Base-by-base conservation (phyloP, 2,888 invertebrate genomes). In the Antheraea yamamai region DNA sequence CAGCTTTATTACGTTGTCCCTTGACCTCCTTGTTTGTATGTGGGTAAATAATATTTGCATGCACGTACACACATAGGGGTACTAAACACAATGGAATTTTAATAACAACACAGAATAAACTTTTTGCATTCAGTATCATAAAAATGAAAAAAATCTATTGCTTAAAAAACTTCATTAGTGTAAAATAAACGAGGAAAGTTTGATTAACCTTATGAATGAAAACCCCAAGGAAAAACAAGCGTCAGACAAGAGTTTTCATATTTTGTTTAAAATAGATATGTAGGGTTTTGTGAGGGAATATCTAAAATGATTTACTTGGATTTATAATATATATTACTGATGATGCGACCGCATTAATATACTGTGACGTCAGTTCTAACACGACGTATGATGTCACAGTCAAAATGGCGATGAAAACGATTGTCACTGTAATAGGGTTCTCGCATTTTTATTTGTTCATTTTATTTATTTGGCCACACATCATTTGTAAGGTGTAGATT, bases 141-240 rank as follows among this genome's bases (percentile, higher is more conserved):
- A 47, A 47, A 12, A 47, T 12, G 47, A 47, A 47, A 47, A 55
- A 55, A 55, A 20, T 73, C 75, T n/a, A 18, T 7, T 20, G 4
- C 20, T 18, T 55, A 55, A 7, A 75, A 76, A 76, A 76, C 74
- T 68, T 75, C 66, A 74, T 76, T 78, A 78, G 77, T 77, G 73
- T 77, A 75, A 75, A 77, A 80, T 75, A 78, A 86, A 86, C 79
- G 81, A 83, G 84, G 81, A 83, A 87, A 86, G 79, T 87, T 87
- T 77, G 78, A 80, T 81, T 78, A 85, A 83, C 81, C 81, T 85
- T 83, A 83, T 83, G 82, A 82, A 78, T 76, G 75, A 76, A 75
- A 79, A 76, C 68, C 68, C 79, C 78, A 76, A 76, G 75, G 77
- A 79, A n/a, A 79, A 78, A 75, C 70, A 77, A 76, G 73, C 71